phyloP scores from a whole-genome alignment of 92 coral and sea anemone species.

The Siderastrea radians region DNA sequence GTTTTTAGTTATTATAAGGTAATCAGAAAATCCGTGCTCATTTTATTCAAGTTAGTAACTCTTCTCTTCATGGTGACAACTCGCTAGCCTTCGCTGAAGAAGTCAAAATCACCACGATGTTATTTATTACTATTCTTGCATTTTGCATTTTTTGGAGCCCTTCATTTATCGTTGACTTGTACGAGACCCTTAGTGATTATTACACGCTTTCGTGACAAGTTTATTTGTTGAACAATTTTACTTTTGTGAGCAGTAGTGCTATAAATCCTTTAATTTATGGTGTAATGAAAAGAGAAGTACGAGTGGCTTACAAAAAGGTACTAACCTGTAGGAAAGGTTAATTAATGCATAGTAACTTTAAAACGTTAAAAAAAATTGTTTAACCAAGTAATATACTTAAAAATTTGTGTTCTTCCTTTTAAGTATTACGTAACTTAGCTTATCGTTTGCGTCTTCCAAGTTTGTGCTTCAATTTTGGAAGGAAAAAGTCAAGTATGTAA shows the following conservation, averaged over 20 bases:
- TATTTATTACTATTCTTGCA: background rate
- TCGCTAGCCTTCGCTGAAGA: background rate
- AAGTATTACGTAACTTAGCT: too few relatives aligned
- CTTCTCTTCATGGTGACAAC: constrained; percentile 9
- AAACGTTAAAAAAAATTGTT: too few relatives aligned
- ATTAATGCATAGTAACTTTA: too few relatives aligned
- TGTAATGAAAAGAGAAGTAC: constrained; percentile 6
- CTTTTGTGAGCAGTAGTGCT: constrained; percentile 3
- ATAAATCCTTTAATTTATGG: constrained; percentile 6
- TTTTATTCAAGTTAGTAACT: background rate
- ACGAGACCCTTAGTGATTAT: background rate
- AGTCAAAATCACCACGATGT: background rate
- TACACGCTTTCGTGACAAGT: constrained; percentile 8
- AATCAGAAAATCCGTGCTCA: constrained; percentile 1
- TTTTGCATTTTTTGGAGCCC: background rate
- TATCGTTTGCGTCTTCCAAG: too few relatives aligned
- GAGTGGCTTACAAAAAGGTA: background rate
- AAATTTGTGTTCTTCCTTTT: too few relatives aligned
- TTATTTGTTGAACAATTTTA: constrained; percentile 5
- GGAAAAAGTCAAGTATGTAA: too few relatives aligned
- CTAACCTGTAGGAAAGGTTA: background rate
- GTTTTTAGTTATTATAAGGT: constrained; percentile 16
- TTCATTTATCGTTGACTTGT: background rate
- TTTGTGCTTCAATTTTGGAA: too few relatives aligned
- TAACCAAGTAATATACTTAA: too few relatives aligned